These are phyloP conservation scores for Himalopsyche anomala DNA, from an alignment of 2,888 invertebrate species.

Conservation along the genomic window DNA sequence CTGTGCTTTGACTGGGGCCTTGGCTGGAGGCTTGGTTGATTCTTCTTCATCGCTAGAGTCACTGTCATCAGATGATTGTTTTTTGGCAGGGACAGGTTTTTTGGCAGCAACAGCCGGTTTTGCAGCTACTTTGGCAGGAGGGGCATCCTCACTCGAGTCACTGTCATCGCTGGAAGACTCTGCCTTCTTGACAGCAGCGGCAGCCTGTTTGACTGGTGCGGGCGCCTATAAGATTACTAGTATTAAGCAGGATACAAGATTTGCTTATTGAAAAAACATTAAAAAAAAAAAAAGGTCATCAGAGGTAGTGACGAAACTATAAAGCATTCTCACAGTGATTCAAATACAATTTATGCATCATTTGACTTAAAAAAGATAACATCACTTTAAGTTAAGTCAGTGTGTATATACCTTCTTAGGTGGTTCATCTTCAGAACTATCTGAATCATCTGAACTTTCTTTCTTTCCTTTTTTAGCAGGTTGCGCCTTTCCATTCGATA, in stretches of 20 bases:
- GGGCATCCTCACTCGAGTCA: conserved; percentile 70
- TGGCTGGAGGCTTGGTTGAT: conserved; percentile 61
- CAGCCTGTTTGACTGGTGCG: conserved; percentile 47
- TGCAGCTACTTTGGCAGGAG: conserved; percentile 65
- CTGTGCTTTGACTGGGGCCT: conserved; percentile 63
- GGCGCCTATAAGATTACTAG: background rate
- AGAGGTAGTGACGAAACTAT: conserved; percentile 59
- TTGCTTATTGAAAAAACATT: background rate
- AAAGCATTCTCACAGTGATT: conserved; percentile 49
- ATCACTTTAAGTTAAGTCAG: background rate
- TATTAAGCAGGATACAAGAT: background rate
- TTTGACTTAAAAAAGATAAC: background rate
- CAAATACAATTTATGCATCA: conserved; percentile 53
- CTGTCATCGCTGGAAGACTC: conserved; percentile 71
- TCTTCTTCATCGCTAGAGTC: conserved; percentile 70
- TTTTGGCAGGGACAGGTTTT: conserved; percentile 62
- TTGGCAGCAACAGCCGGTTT: conserved; percentile 68
- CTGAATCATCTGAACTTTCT: conserved; percentile 68
- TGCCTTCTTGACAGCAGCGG: conserved; percentile 68
- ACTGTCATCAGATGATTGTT: conserved; percentile 68
- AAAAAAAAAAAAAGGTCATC: conserved; percentile 42
- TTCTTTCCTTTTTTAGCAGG: conserved; percentile 60
- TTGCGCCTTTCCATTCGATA: conserved; percentile 58
- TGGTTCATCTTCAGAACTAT: conserved; percentile 69
- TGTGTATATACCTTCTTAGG: conserved; percentile 58